These are phyloP conservation scores for Blastobasis lacticolella DNA, from an alignment of 2,888 invertebrate species.

Conservation along the genomic window DNA sequence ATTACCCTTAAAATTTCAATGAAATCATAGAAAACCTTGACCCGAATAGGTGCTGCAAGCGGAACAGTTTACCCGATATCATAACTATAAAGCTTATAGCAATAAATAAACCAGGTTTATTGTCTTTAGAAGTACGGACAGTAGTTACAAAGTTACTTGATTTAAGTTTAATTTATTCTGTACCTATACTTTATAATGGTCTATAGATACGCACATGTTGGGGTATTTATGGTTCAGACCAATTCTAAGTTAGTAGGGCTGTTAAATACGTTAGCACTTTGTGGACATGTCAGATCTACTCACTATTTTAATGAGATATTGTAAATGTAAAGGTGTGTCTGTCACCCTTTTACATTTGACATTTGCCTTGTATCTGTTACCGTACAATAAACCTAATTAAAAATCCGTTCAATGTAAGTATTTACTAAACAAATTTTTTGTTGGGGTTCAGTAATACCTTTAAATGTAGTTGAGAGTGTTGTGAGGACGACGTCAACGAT, in stretches of 20 bases:
- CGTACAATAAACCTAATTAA: no score
- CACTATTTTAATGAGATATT: no score
- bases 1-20: no score
- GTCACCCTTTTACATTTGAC: no score
- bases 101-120: constrained; percentile 13
- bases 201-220: constrained; percentile 17
- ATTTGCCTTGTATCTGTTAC: no score
- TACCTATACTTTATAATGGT: constrained; percentile 20
- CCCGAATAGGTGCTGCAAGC: not conserved
- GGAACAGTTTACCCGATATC: constrained; percentile 3
- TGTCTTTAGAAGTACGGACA: constrained; percentile 8
- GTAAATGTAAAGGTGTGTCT: no score
- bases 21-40: constrained; percentile 3
- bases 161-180: constrained; percentile 37
- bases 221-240: constrained; percentile 17
- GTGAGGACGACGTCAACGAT: no score
- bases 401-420: no score
- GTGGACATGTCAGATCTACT: constrained; percentile 1
- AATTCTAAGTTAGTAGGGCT: constrained; percentile 1
- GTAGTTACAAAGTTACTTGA: constrained; percentile 2
- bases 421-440: no score
- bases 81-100: constrained; percentile 1
- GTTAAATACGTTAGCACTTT: not conserved
- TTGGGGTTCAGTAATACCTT: no score
- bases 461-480: no score